Percentiles rank a stretch among this genome's conserved stretches.
Evolutionary conservation across 1,140 invertebrate species (phyloP).

Genomic region (Papilio helenus): DNA sequence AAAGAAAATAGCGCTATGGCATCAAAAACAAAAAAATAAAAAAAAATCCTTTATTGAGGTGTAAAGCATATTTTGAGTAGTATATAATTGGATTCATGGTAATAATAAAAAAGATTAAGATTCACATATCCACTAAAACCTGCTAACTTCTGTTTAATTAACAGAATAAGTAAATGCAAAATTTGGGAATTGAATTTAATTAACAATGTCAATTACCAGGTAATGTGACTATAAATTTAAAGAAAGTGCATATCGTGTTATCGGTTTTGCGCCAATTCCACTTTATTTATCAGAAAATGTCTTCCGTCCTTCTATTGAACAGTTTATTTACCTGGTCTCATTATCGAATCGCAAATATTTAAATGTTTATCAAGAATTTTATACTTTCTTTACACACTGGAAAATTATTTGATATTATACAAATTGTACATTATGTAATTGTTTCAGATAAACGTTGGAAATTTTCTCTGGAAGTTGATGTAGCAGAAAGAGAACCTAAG

Average conservation of each 20-base stretch:
- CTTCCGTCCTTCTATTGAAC: constrained; percentile 1
- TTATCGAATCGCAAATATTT: not conserved
- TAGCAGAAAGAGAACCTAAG: too few species aligned
- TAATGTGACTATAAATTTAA: constrained; percentile 20
- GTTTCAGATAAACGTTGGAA: not conserved
- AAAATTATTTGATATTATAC: not conserved
- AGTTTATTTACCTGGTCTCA: constrained; percentile 6
- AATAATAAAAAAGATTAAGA: too few species aligned
- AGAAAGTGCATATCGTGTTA: constrained; percentile 5
- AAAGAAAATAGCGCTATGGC: not conserved
- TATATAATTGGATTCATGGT: too few species aligned
- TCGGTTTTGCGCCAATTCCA: not conserved
- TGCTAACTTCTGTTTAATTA: not conserved
- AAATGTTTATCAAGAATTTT: not conserved
- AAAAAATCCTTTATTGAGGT: not conserved
- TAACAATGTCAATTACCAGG: not conserved
- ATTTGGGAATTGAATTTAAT: not conserved
- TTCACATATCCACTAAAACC: not conserved
- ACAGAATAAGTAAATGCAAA: not conserved
- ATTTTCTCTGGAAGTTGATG: not conserved
- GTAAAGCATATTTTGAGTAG: not conserved
- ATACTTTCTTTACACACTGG: not conserved
- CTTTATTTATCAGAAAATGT: constrained; percentile 26
- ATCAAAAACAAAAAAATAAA: not conserved
- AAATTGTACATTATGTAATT: not conserved